A percentile compares a stretch with the other conserved stretches of the same genome.
phyloP scores from a whole-genome alignment of 1,140 invertebrate species.

The Zaprionus camerounensis region DNA sequence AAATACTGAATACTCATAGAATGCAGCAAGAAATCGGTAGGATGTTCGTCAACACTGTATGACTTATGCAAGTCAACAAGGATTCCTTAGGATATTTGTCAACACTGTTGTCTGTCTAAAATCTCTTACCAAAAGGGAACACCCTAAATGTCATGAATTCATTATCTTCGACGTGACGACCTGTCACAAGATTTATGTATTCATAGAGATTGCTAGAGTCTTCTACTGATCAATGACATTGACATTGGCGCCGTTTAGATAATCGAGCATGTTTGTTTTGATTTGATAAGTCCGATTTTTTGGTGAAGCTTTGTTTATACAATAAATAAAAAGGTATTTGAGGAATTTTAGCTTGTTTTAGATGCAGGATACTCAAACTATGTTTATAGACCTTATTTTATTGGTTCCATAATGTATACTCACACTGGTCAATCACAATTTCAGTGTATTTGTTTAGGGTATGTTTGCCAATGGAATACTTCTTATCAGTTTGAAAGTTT shows the following conservation, averaged over 20 bases:
- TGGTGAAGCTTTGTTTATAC: slow-evolving; percentile 1
- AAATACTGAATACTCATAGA: not conserved
- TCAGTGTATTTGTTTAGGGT: not conserved
- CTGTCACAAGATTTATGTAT: slow-evolving; percentile 21
- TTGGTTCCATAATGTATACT: not conserved
- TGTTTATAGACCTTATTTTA: not conserved
- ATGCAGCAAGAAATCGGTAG: no score
- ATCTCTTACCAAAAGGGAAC: not conserved
- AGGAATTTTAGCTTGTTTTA: not conserved
- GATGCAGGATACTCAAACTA: not conserved
- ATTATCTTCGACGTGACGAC: not conserved
- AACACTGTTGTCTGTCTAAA: not conserved
- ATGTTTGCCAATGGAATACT: not conserved
- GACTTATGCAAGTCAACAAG: not conserved
- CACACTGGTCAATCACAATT: not conserved
- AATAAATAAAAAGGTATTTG: not conserved
- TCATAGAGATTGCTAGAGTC: slow-evolving; percentile 2
- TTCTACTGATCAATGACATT: slow-evolving; percentile 24
- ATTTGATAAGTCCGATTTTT: slow-evolving; percentile 7
- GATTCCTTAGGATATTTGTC: no score
- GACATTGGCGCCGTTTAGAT: slow-evolving; percentile 12
- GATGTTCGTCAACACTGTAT: slow-evolving; percentile 1
- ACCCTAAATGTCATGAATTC: not conserved
- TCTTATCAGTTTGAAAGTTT: not conserved
- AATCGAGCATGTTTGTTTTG: slow-evolving; percentile 23